phyloP scores from a whole-genome alignment of 2,113 vertebrate species.

The Epinephelus moara region DNA sequence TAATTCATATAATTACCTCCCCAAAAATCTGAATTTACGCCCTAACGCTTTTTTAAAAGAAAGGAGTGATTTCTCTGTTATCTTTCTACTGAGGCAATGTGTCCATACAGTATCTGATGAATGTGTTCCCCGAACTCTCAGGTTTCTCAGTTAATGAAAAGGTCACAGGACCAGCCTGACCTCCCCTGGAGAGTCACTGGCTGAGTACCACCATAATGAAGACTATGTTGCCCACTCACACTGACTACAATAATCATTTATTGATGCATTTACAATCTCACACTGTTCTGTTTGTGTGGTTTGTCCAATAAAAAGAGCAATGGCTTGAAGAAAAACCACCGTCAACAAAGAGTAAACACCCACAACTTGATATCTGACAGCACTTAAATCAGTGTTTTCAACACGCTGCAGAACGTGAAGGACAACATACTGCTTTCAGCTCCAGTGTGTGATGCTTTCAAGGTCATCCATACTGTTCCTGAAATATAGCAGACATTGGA shows the following conservation, averaged over 20 bases:
- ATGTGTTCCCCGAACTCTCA: slow-evolving; percentile 11
- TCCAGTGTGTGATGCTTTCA: not conserved
- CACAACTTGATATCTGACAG: not conserved
- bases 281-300: not conserved
- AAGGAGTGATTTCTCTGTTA: not conserved
- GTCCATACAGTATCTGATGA: slow-evolving; percentile 26
- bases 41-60: not conserved
- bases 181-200: not conserved
- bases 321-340: not conserved
- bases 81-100: not conserved
- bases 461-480: not conserved
- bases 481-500: not conserved
- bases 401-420: not conserved
- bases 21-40: not conserved
- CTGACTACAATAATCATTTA: not conserved
- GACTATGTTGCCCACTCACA: not conserved
- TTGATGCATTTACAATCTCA: not conserved
- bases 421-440: not conserved
- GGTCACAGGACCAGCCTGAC: slow-evolving; percentile 19
- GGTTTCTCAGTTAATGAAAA: slow-evolving; percentile 3
- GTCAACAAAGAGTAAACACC: not conserved
- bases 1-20: too few species aligned
- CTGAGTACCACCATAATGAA: not conserved
- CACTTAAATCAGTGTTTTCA: not conserved
- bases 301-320: not conserved